Evolutionary conservation across 2,797 vertebrate genomes (phyloP).

Genomic region (Notolabrus celidotus): DNA sequence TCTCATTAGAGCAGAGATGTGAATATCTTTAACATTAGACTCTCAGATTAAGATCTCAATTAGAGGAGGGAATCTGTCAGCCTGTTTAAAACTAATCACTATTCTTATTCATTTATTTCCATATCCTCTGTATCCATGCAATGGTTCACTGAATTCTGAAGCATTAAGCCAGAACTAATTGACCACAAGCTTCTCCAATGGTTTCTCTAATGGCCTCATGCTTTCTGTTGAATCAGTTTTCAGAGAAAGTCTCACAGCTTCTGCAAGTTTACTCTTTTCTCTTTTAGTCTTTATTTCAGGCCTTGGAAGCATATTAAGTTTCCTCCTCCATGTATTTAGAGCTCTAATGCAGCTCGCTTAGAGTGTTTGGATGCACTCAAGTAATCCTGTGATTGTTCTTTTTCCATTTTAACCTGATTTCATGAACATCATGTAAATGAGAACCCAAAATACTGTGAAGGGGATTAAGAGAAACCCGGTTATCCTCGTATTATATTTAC

Average conservation of each 20-base stretch:
- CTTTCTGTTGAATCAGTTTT: slow-evolving; percentile 52
- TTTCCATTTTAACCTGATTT: slow-evolving; percentile 10
- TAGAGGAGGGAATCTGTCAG: slow-evolving; percentile 54
- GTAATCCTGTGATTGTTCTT: slow-evolving; percentile 20
- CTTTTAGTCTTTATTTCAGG: slow-evolving; percentile 38
- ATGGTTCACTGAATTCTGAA: slow-evolving; percentile 55
- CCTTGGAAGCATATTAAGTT: slow-evolving; percentile 38
- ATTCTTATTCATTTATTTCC: slow-evolving; percentile 61
- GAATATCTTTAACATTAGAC: slow-evolving; percentile 66
- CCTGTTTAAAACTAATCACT: slow-evolving; percentile 56
- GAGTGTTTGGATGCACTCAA: slow-evolving; percentile 10
- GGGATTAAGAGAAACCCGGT: slow-evolving; percentile 16
- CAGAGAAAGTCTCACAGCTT: slow-evolving; percentile 37
- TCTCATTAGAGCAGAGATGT: slow-evolving; percentile 72
- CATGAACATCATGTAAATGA: slow-evolving; percentile 5
- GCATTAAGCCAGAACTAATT: slow-evolving; percentile 67
- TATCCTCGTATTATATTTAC: slow-evolving; percentile 1
- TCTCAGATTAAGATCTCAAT: slow-evolving; percentile 75
- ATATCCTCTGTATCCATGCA: slow-evolving; percentile 36
- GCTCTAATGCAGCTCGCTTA: slow-evolving; percentile 17
- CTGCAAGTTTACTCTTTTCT: slow-evolving; percentile 30
- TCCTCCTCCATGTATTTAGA: slow-evolving; percentile 28
- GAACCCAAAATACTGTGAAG: background rate
- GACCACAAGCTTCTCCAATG: slow-evolving; percentile 55
- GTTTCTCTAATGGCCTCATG: slow-evolving; percentile 58